Evolutionary conservation across 2,888 invertebrate species (phyloP).

Genomic region (Mimachlamys varia): DNA sequence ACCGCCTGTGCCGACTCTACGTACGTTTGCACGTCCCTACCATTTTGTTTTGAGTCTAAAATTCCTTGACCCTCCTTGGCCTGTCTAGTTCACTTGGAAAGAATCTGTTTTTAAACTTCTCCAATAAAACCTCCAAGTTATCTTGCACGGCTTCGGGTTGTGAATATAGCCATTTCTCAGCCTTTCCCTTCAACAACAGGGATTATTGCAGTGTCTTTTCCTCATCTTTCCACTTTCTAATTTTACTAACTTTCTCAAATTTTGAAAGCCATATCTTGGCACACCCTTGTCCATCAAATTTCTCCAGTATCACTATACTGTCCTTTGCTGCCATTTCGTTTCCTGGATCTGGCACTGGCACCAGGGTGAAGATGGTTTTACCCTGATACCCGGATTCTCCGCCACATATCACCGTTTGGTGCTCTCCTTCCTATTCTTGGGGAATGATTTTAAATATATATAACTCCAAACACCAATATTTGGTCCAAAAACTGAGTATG

Average conservation of each 20-base stretch:
- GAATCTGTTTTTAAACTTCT: not conserved
- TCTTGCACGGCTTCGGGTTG: not conserved
- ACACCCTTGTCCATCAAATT: not conserved
- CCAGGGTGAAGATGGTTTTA: not conserved
- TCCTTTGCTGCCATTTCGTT: constrained; percentile 2
- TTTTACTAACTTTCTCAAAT: not conserved
- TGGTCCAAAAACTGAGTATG: too few relatives aligned
- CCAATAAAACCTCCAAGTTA: not conserved
- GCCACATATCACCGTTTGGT: too few relatives aligned
- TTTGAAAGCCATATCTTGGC: not conserved
- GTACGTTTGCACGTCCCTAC: not conserved
- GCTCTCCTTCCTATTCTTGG: too few relatives aligned
- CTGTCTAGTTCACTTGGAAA: not conserved
- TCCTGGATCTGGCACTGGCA: not conserved
- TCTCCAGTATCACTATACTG: not conserved
- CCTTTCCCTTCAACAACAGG: not conserved
- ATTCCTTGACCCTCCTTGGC: not conserved
- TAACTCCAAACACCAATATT: too few relatives aligned
- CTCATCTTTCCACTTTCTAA: constrained; percentile 8
- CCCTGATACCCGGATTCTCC: constrained; percentile 16
- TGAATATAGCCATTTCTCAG: not conserved
- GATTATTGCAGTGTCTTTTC: not conserved
- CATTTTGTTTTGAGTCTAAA: not conserved
- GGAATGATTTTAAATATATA: too few relatives aligned
- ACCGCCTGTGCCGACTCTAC: not conserved